Base-by-base conservation (phyloP, 1,140 invertebrate genomes). In the Luehdorfia chinensis region DNA sequence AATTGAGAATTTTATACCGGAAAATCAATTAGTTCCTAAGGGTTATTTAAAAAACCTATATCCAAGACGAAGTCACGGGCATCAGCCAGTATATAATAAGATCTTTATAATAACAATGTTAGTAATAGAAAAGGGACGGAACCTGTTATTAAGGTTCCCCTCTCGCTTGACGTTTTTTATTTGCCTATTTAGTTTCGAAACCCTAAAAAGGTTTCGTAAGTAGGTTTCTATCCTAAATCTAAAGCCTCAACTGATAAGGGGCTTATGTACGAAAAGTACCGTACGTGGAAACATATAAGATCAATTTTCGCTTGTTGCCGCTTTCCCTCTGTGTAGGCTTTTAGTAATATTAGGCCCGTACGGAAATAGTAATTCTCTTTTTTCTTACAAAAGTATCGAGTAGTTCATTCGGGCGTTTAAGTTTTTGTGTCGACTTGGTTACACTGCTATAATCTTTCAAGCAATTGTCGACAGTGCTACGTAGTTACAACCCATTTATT, bases 161-260 rank as follows among this genome's bases (percentile, higher is more conserved):
- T 53, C 50, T 18, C 34, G 14, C 50, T 47, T 53, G 19, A 41
- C 44, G 28, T 41, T 47, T 53, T 53, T 53, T 53, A 53, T 53
- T 53, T 47, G 44, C 44, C 50, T 53, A 53, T 53, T 53, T 45
- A 53, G 50, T 46, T 31, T 45, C 50, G 30, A 47, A 53, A 53
- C 44, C 36, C 50, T 53, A 37, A 53, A 53, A 53, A 53, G 44
- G 50, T 53, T 47, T 31, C 45, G 34, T 37, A 52, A 52, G 39
- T 52, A 36, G 43, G 43, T n/a, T 47, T 21, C 43, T 21, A 52
- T 43, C 15, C 31, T 41, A 16, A 37, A 37, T 37, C 34, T 37
- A 37, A 37, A 37, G 34, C 34, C 18, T 37, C 7, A 37, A 37
- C 5, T 4, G 34, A 37, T 37, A 37, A 37, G 12, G 4, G 5